Conservation (phyloP, 2,113 vertebrate genomes). For the Phrynocephalus versicolor region DNA sequence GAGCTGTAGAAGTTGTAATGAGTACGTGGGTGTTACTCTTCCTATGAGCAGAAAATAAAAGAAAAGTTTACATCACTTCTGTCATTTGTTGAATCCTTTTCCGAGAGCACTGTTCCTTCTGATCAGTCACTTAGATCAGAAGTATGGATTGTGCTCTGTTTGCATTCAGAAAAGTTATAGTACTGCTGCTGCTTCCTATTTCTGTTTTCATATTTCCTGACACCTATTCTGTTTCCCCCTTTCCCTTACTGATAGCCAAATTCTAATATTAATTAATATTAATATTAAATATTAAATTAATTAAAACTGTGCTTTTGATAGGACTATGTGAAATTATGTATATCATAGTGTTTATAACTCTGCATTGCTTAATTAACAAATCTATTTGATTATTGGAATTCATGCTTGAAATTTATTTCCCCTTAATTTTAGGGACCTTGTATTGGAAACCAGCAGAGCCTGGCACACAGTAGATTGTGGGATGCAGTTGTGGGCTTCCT, state of each 20-base stretch:
- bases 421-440: constrained; percentile 60
- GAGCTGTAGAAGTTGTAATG: not conserved
- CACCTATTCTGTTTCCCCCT: not conserved
- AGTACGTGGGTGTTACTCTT: too few species aligned
- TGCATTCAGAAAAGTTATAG: not conserved
- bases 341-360: not conserved
- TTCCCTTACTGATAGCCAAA: not conserved
- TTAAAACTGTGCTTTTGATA: not conserved
- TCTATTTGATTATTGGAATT: not conserved
- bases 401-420: not conserved
- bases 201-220: not conserved
- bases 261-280: too few species aligned
- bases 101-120: not conserved
- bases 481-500: constrained; percentile 97
- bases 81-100: not conserved
- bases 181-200: not conserved
- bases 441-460: constrained; percentile 95
- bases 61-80: not conserved
- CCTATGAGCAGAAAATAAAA: not conserved
- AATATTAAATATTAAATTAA: too few species aligned
- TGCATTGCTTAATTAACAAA: not conserved
- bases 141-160: not conserved
- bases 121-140: too few species aligned
- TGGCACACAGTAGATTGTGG: constrained; percentile 96
- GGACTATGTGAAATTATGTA: not conserved